These are phyloP conservation scores for Pinna nobilis DNA, from an alignment of 1,140 invertebrate genomes.

Conservation along the genomic window DNA sequence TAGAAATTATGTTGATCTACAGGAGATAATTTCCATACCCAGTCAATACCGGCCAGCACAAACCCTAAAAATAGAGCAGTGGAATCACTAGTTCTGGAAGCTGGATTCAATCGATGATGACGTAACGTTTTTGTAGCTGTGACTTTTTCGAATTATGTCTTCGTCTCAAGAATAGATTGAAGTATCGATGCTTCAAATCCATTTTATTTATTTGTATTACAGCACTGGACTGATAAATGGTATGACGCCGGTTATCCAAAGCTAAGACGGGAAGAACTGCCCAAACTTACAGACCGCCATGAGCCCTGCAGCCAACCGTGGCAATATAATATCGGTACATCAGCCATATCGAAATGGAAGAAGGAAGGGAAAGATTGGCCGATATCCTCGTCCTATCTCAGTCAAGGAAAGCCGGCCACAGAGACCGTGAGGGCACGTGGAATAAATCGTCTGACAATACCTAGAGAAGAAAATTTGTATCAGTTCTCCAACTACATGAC, in stretches of 20 bases:
- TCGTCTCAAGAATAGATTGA: not conserved
- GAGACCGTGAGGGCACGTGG: slow-evolving; percentile 63
- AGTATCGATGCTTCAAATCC: not conserved
- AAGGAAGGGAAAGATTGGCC: slow-evolving; percentile 68
- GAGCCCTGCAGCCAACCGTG: slow-evolving; percentile 64
- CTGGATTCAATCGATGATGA: not conserved
- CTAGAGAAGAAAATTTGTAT: slow-evolving; percentile 64
- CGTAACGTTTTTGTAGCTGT: not conserved
- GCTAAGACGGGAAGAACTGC: slow-evolving; percentile 58
- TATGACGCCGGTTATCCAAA: slow-evolving; percentile 64
- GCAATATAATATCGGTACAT: slow-evolving; percentile 61
- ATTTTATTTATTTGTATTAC: slow-evolving; percentile 20
- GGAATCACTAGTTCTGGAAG: not conserved
- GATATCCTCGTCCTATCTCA: slow-evolving; percentile 34
- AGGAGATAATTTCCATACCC: too few relatives aligned
- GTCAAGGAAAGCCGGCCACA: slow-evolving; percentile 53
- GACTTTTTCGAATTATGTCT: not conserved
- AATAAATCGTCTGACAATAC: slow-evolving; percentile 58
- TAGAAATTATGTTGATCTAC: too few relatives aligned
- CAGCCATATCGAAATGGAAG: slow-evolving; percentile 60
- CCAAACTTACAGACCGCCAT: slow-evolving; percentile 54
- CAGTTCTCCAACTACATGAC: slow-evolving; percentile 71
- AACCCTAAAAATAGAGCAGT: too few relatives aligned
- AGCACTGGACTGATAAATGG: slow-evolving; percentile 73
- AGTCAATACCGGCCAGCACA: too few relatives aligned